These are phyloP conservation scores for Symphodus melops DNA, from an alignment of 2,113 vertebrate species.

Conservation along the genomic window DNA sequence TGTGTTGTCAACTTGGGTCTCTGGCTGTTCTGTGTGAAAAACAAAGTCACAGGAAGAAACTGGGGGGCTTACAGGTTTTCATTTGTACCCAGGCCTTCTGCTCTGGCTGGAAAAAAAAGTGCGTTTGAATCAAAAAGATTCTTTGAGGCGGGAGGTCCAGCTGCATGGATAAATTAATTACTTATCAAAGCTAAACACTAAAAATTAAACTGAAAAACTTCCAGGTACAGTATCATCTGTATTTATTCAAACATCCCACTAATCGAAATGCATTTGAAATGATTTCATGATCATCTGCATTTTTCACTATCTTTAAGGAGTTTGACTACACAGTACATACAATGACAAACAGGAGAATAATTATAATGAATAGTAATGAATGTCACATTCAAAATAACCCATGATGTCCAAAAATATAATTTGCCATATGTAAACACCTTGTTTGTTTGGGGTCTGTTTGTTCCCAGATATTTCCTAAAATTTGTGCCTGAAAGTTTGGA, in stretches of 20 bases:
- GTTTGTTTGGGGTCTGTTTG: no score
- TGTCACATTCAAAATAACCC: background rate
- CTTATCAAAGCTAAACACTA: conserved; percentile 9
- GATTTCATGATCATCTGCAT: background rate
- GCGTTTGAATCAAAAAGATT: conserved; percentile 13
- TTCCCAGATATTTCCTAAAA: no score
- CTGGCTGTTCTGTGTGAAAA: conserved; percentile 1
- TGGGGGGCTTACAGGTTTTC: conserved; percentile 23
- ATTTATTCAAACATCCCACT: background rate
- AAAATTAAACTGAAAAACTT: background rate
- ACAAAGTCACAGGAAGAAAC: conserved; percentile 23
- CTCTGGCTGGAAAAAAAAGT: conserved; percentile 3
- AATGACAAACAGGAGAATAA: background rate
- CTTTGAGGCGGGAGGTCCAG: background rate
- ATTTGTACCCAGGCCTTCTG: conserved; percentile 31
- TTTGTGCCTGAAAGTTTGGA: no score
- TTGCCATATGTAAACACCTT: no score
- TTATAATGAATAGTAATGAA: no score
- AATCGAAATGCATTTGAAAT: background rate
- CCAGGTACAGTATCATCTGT: background rate
- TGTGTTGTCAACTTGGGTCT: conserved; percentile 11
- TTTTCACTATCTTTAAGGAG: background rate
- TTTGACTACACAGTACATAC: background rate
- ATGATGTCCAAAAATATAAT: background rate
- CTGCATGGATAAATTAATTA: background rate